A percentile compares a stretch with the other conserved stretches of the same genome.
phyloP scores from a whole-genome alignment of 2,888 invertebrate genomes.

The Lymantria dispar region DNA sequence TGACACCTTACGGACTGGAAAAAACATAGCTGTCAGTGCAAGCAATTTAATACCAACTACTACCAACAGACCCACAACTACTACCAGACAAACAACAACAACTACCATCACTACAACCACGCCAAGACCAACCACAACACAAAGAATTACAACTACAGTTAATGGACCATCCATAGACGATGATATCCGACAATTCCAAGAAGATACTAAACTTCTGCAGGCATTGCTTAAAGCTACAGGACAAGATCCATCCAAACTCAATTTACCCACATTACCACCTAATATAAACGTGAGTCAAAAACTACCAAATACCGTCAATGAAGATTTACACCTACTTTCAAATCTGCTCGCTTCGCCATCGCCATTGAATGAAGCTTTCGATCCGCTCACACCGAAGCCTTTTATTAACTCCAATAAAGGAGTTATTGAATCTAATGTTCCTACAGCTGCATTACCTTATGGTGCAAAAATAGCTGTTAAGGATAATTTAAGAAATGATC shows the following conservation, averaged over 20 bases:
- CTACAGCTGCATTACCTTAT: constrained; percentile 53
- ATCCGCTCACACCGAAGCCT: constrained; percentile 55
- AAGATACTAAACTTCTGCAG: constrained; percentile 74
- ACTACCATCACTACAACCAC: constrained; percentile 49
- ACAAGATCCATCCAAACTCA: constrained; percentile 72
- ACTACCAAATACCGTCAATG: constrained; percentile 39
- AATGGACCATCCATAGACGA: constrained; percentile 63
- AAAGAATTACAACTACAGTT: constrained; percentile 37
- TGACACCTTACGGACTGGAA: constrained; percentile 51
- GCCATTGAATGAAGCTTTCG: constrained; percentile 62
- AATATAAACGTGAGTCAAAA: constrained; percentile 61
- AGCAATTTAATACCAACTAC: constrained; percentile 48
- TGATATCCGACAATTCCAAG: constrained; percentile 74
- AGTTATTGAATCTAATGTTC: constrained; percentile 38
- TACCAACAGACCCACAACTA: constrained; percentile 33
- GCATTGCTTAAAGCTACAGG: constrained; percentile 73
- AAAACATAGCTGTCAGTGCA: constrained; percentile 48
- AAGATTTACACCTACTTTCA: constrained; percentile 59
- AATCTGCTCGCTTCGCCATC: constrained; percentile 66
- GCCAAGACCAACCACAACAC: constrained; percentile 45
- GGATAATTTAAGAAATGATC: constrained; percentile 61
- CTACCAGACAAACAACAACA: constrained; percentile 37
- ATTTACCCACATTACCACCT: constrained; percentile 62
- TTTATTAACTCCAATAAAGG: constrained; percentile 35
- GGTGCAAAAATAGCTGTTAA: constrained; percentile 68